Conservation (phyloP, 2,113 vertebrate genomes). For the Quiscalus mexicanus region DNA sequence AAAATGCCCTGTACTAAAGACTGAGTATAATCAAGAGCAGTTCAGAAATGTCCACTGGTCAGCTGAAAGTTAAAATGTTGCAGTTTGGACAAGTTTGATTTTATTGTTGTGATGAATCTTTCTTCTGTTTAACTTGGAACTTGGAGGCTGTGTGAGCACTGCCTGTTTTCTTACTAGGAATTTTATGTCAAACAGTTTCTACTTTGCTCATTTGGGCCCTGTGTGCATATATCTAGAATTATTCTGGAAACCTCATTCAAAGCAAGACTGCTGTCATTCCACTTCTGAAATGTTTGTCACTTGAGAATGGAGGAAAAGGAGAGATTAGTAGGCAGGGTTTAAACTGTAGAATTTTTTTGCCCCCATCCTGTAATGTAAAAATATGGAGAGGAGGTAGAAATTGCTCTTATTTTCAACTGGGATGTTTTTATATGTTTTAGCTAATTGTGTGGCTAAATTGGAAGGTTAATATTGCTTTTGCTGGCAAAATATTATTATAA, state of each 20-base stretch:
- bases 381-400: neutral
- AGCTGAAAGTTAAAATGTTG: neutral
- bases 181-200: neutral
- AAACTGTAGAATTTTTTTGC: neutral
- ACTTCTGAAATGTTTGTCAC: neutral
- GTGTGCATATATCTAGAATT: neutral
- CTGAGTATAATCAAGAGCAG: neutral
- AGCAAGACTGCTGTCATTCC: neutral
- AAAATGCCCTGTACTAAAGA: neutral
- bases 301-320: neutral
- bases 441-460: neutral
- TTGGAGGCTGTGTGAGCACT: neutral
- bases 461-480: neutral
- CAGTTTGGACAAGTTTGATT: neutral
- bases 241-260: neutral
- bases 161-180: neutral
- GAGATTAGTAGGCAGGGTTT: neutral
- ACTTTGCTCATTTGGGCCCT: neutral
- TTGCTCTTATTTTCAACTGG: neutral
- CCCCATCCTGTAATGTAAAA: neutral
- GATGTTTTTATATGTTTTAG: neutral
- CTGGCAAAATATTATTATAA: neutral
- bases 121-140: neutral
- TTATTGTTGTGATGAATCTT: neutral
- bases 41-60: neutral